phyloP scores from a whole-genome alignment of 1,140 invertebrate species.

The Drosophila miranda region DNA sequence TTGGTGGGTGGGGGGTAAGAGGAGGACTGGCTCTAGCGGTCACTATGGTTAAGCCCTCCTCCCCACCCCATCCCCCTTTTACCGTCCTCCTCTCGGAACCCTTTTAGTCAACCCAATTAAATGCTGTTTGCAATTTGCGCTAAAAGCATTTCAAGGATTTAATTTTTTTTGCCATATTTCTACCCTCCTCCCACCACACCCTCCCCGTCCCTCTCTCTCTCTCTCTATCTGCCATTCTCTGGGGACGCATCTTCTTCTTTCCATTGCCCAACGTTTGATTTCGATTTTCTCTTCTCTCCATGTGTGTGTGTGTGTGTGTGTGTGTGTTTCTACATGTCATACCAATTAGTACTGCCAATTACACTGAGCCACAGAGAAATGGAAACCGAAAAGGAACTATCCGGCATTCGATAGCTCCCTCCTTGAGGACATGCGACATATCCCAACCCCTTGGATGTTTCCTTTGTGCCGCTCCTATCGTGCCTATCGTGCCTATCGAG shows the following conservation, averaged over 20 bases:
- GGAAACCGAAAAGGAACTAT: neutral
- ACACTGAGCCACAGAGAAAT: constrained; percentile 9
- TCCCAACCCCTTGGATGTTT: too few species aligned
- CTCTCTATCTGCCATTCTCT: constrained; percentile 1
- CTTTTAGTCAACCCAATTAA: constrained; percentile 43
- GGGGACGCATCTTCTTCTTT: neutral
- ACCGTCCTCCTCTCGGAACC: too few species aligned
- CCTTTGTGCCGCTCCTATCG: too few species aligned
- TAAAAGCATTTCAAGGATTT: constrained; percentile 67
- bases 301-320: too few species aligned
- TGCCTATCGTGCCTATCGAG: too few species aligned
- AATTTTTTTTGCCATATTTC: constrained; percentile 21
- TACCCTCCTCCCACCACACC: too few species aligned
- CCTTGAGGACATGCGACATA: too few species aligned
- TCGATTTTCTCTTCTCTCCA: constrained; percentile 25
- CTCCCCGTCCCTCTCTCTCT: neutral
- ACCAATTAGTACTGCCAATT: constrained; percentile 28
- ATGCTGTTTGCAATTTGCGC: constrained; percentile 53
- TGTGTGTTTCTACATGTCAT: neutral
- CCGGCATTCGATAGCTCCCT: too few species aligned
- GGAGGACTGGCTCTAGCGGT: neutral
- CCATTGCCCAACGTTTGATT: constrained; percentile 16
- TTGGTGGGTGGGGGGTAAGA: too few species aligned
- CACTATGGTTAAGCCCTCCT: neutral
- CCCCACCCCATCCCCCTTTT: neutral